These are phyloP conservation scores for Oreochromis mossambicus DNA, from an alignment of 2,797 vertebrate genomes.

Conservation along the genomic window DNA sequence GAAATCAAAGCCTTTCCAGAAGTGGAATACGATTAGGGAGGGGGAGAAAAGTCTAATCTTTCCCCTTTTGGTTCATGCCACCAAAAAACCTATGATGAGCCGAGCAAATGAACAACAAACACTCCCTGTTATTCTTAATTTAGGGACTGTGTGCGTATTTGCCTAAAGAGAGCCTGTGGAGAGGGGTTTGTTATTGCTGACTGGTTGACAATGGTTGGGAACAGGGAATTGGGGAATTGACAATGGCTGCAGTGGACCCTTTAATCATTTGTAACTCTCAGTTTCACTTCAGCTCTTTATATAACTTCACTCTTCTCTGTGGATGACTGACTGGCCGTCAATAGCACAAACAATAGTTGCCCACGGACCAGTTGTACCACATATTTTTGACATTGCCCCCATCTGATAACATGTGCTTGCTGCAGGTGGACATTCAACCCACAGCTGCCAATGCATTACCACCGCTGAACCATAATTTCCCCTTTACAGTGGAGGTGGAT, in stretches of 20 bases:
- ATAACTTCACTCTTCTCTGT: background rate
- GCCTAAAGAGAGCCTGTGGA: background rate
- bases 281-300: background rate
- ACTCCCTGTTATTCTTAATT: background rate
- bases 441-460: background rate
- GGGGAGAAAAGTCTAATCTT: conserved; percentile 9
- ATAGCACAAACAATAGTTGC: background rate
- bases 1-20: conserved; percentile 69
- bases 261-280: background rate
- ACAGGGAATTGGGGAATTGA: background rate
- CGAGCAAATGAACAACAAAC: background rate
- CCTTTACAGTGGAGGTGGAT: conserved; percentile 2
- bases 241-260: background rate
- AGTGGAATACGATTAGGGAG: conserved; percentile 54
- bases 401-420: background rate
- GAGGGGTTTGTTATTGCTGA: background rate
- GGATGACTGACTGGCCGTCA: background rate
- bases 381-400: background rate
- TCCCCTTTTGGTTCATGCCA: conserved; percentile 31
- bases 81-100: conserved; percentile 24
- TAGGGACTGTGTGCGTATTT: background rate
- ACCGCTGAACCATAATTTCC: background rate
- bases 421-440: background rate
- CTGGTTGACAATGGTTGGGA: background rate
- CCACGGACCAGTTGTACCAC: background rate